A percentile compares a stretch with the other conserved stretches of the same genome.
Evolutionary conservation across 2,113 vertebrate genomes (phyloP).

Genomic region (Gymnocephalus cernua): DNA sequence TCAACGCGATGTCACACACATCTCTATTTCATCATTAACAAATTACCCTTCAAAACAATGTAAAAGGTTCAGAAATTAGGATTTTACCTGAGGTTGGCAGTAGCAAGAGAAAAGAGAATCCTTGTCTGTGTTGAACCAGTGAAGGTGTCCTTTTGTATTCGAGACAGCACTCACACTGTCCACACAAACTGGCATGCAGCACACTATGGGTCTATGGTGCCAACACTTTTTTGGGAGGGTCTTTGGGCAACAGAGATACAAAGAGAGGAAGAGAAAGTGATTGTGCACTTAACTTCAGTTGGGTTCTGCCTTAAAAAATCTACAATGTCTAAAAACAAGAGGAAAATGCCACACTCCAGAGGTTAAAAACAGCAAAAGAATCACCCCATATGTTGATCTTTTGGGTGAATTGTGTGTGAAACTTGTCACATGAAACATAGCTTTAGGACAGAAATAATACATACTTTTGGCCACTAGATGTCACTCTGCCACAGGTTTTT

Average conservation of each 20-base stretch:
- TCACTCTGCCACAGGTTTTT: conserved; percentile 31
- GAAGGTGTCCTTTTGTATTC: conserved; percentile 68
- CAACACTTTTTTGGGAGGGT: conserved; percentile 59
- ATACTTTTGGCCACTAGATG: conserved; percentile 62
- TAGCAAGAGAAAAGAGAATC: conserved; percentile 43
- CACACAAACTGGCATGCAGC: conserved; percentile 44
- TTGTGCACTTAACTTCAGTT: conserved; percentile 6
- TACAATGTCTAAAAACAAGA: background rate
- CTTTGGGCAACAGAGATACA: conserved; percentile 33
- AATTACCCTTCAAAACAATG: conserved; percentile 2
- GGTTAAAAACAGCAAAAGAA: background rate
- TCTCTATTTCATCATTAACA: background rate
- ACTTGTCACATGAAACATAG: background rate
- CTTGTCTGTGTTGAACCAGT: conserved; percentile 46
- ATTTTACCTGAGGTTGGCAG: conserved; percentile 72
- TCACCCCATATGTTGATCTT: background rate
- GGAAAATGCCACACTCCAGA: background rate
- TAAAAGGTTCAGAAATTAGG: background rate
- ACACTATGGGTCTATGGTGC: conserved; percentile 21
- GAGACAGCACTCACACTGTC: conserved; percentile 53
- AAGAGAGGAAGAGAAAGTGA: background rate
- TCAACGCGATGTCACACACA: background rate
- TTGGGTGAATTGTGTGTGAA: too few relatives aligned
- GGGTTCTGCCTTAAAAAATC: background rate
- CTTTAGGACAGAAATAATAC: background rate